Conservation (phyloP, 1,140 invertebrate genomes). For the Pseudobourletiella spinata region DNA sequence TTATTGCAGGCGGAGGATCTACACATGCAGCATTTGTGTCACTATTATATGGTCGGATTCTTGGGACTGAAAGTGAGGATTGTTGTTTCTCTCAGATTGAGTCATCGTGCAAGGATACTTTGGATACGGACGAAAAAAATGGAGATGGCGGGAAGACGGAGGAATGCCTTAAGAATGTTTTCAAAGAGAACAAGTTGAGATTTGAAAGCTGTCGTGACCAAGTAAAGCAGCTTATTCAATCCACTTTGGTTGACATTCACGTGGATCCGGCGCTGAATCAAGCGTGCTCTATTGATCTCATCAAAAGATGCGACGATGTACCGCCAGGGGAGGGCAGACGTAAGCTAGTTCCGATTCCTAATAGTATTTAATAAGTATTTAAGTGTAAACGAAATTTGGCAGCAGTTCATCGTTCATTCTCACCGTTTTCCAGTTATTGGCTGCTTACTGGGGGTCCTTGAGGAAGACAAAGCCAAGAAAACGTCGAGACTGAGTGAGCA, state of each 20-base stretch:
- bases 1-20: no score
- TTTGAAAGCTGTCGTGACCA: conserved; percentile 64
- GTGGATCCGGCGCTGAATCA: conserved; percentile 69
- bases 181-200: conserved; percentile 59
- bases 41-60: no score
- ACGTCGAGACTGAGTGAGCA: conserved; percentile 13
- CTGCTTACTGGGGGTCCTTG: conserved; percentile 27
- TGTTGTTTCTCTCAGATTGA: conserved; percentile 72
- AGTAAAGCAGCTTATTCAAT: conserved; percentile 57
- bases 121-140: conserved; percentile 43
- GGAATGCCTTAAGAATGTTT: conserved; percentile 80
- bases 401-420: no score
- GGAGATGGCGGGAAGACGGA: conserved; percentile 53
- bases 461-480: conserved; percentile 18
- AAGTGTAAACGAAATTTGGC: no score
- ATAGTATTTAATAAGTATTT: no score
- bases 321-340: conserved; percentile 75
- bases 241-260: conserved; percentile 61
- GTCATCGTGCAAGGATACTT: conserved; percentile 52
- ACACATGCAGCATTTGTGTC: no score
- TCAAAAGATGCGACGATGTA: conserved; percentile 73
- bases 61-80: conserved; percentile 66
- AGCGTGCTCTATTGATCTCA: conserved; percentile 66
- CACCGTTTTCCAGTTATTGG: conserved; percentile 40
- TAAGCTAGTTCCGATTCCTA: conserved; percentile 47